phyloP scores from a whole-genome alignment of 2,113 vertebrate genomes.

The Oreotrochilus melanogaster region DNA sequence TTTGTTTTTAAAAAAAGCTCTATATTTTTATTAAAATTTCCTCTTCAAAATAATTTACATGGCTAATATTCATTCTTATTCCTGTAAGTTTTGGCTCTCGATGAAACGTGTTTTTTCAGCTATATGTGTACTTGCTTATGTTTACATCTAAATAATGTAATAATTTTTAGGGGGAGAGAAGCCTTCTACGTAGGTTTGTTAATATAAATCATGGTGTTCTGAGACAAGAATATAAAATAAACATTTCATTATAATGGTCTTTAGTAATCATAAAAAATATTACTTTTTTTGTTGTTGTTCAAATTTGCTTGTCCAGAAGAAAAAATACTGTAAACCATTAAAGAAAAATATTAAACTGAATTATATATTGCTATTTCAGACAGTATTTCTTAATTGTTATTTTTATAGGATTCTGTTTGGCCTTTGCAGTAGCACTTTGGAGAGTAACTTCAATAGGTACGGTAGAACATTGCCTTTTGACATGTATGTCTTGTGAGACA shows the following conservation, averaged over 20 bases:
- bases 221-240: neutral
- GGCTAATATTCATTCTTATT: neutral
- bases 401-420: neutral
- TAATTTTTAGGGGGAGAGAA: neutral
- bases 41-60: neutral
- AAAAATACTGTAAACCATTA: neutral
- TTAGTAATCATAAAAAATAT: neutral
- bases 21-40: neutral
- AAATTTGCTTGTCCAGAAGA: neutral
- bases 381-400: neutral
- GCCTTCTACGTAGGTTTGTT: neutral
- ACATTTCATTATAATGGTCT: neutral
- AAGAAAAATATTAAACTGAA: neutral
- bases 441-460: neutral
- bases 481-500: neutral
- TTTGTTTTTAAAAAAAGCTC: neutral
- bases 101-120: constrained; percentile 9
- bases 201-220: neutral
- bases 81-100: neutral
- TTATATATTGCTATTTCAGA: neutral
- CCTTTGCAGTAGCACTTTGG: constrained; percentile 23
- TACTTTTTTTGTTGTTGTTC: neutral
- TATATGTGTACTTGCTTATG: neutral
- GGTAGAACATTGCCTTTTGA: neutral
- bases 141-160: neutral